These are phyloP conservation scores for Corythaeola cristata DNA, from an alignment of 2,113 vertebrate species.

Conservation along the genomic window DNA sequence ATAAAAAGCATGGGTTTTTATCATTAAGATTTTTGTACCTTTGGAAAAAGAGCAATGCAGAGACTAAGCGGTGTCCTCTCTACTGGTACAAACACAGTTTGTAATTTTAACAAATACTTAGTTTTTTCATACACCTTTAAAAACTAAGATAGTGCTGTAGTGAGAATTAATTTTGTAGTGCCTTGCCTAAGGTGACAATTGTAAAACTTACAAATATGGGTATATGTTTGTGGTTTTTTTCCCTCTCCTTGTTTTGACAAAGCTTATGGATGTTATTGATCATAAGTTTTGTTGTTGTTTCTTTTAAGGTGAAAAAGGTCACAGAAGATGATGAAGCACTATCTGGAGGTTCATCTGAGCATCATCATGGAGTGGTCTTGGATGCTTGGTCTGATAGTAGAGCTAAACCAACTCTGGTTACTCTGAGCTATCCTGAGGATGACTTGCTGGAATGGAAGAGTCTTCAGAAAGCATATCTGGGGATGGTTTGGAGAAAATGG, in stretches of 20 bases:
- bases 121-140: no score
- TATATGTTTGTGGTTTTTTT: background rate
- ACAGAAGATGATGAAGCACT: conserved; percentile 21
- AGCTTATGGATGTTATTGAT: background rate
- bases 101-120: no score
- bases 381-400: conserved; percentile 50
- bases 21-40: no score
- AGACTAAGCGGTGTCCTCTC: no score
- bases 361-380: background rate
- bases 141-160: background rate
- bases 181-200: background rate
- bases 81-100: no score
- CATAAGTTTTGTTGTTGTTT: background rate
- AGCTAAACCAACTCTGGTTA: conserved; percentile 16
- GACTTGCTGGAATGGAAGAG: conserved; percentile 14
- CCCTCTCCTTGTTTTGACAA: background rate
- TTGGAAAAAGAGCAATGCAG: no score
- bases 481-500: conserved; percentile 53
- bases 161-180: background rate
- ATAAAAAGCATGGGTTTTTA: no score
- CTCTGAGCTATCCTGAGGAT: background rate
- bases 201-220: rapidly evolving
- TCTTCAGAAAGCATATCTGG: conserved; percentile 8
- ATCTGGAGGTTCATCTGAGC: conserved; percentile 36
- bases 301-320: conserved; percentile 36